A percentile compares a stretch with the other conserved stretches of the same genome.
These are phyloP conservation scores for Hemibagrus guttatus DNA, from an alignment of 2,797 vertebrate species.

Conservation along the genomic window DNA sequence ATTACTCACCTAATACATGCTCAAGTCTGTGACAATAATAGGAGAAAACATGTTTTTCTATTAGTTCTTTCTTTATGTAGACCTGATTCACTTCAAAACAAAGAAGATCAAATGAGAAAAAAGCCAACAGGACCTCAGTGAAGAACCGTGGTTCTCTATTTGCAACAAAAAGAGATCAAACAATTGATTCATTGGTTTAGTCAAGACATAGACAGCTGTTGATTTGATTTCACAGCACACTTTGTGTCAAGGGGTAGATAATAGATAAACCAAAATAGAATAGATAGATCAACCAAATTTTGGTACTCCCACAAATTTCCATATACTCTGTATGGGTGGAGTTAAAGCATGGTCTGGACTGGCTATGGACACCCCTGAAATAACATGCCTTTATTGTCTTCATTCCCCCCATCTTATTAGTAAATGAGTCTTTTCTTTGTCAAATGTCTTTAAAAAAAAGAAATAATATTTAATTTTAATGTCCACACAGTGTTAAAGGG, in stretches of 20 bases:
- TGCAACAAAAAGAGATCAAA: neutral
- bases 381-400: too few relatives aligned
- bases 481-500: neutral
- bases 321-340: neutral
- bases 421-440: neutral
- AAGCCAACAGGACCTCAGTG: neutral
- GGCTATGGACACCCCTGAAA: too few relatives aligned
- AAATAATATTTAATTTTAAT: neutral
- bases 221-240: neutral
- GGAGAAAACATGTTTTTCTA: neutral
- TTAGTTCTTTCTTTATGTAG: neutral
- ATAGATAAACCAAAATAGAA: neutral
- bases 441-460: too few relatives aligned
- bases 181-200: neutral
- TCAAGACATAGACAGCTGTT: neutral
- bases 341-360: neutral
- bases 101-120: slow-evolving; percentile 13
- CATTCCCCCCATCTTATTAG: neutral
- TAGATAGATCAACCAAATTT: too few relatives aligned
- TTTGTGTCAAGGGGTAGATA: neutral
- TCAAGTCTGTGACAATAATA: slow-evolving; percentile 23
- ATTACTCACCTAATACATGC: slow-evolving; percentile 18
- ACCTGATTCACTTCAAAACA: neutral
- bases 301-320: neutral
- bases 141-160: neutral